Percentiles rank a stretch among this genome's conserved stretches.
Conservation (phyloP, 2,797 vertebrate genomes). For the Hozukius guyotensis region DNA sequence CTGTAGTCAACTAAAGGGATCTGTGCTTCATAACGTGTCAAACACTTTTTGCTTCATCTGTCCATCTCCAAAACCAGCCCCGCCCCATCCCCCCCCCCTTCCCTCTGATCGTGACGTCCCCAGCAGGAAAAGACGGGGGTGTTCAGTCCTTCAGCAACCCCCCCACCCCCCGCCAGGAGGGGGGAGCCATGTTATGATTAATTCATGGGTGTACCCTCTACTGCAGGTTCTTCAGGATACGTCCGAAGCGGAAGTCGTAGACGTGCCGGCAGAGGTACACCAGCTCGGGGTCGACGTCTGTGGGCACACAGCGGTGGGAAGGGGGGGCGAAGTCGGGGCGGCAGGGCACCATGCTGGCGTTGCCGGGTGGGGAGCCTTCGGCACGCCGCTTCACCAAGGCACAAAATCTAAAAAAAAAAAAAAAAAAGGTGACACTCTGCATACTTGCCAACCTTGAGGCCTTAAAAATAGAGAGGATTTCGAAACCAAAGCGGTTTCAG, state of each 20-base stretch:
- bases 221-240: conserved; percentile 98
- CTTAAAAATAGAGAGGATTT: too few species aligned
- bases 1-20: conserved; percentile 65
- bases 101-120: background rate
- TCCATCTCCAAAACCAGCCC: conserved; percentile 4
- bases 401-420: conserved; percentile 90
- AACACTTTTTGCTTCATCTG: conserved; percentile 27
- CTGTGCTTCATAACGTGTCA: conserved; percentile 67
- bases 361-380: conserved; percentile 89
- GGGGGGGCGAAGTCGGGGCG: conserved; percentile 91
- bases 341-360: conserved; percentile 89
- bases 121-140: conserved; percentile 19
- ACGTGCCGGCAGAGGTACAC: conserved; percentile 98
- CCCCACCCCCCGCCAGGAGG: background rate
- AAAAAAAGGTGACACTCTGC: too few species aligned
- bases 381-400: conserved; percentile 97
- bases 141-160: conserved; percentile 30
- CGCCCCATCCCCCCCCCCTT: background rate
- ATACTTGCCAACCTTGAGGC: too few species aligned
- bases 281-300: conserved; percentile 94
- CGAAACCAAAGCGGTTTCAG: too few species aligned
- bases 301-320: conserved; percentile 94
- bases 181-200: conserved; percentile 17
- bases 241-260: conserved; percentile 97
- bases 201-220: conserved; percentile 70